A percentile compares a stretch with the other conserved stretches of the same genome.
phyloP scores from a whole-genome alignment of 2,888 invertebrate species.

The Sturmia bella region DNA sequence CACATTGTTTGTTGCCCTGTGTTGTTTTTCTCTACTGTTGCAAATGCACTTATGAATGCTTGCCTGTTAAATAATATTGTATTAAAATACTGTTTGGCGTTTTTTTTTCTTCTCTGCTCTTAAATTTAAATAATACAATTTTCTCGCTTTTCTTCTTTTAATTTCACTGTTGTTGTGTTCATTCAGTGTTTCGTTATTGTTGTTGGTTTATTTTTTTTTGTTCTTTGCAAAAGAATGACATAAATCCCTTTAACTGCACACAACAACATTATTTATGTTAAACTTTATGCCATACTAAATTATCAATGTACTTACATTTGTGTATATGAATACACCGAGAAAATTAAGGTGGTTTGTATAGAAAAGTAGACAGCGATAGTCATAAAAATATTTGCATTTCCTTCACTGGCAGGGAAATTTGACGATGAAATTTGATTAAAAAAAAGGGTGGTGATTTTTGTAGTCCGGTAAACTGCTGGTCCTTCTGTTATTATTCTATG shows the following conservation, averaged over 20 bases:
- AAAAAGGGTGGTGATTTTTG: too few species aligned
- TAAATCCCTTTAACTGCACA: conserved; percentile 70
- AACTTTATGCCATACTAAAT: conserved; percentile 57
- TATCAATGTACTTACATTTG: conserved; percentile 30
- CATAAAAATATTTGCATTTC: too few species aligned
- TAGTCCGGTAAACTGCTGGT: too few species aligned
- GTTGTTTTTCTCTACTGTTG: background rate
- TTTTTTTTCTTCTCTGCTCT: conserved; percentile 11
- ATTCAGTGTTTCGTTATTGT: conserved; percentile 22
- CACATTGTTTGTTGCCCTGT: conserved; percentile 6
- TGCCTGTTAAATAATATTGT: conserved; percentile 33
- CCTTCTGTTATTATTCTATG: too few species aligned
- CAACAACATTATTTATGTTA: conserved; percentile 65
- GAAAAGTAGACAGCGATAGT: conserved; percentile 17
- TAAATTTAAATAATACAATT: conserved; percentile 53
- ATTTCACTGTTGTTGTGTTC: conserved; percentile 42
- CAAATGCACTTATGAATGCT: conserved; percentile 6
- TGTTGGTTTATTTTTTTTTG: conserved; percentile 25
- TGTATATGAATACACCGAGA: conserved; percentile 1
- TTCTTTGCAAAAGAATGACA: conserved; percentile 56
- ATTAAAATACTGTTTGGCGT: conserved; percentile 19
- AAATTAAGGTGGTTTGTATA: conserved; percentile 16
- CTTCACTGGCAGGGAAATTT: too few species aligned
- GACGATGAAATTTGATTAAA: too few species aligned
- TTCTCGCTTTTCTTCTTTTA: conserved; percentile 49